phyloP scores from a whole-genome alignment of 2,797 vertebrate species.

The Somateria mollissima region DNA sequence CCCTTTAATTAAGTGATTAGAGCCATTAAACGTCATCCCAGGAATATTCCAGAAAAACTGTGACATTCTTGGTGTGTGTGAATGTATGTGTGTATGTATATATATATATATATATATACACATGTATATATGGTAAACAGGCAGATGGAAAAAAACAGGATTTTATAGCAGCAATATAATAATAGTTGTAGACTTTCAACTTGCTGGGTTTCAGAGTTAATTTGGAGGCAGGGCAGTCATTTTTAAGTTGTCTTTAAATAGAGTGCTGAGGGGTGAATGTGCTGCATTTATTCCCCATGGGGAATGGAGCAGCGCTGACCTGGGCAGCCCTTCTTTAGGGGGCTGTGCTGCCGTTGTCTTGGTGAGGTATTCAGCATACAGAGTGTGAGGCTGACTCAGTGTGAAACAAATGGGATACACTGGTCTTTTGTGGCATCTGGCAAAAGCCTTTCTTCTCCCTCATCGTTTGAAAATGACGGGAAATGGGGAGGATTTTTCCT shows the following conservation, averaged over 20 bases:
- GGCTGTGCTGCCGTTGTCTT: fast-evolving
- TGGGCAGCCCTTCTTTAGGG: neutral
- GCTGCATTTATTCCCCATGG: fast-evolving
- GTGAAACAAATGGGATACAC: neutral
- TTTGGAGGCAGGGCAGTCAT: neutral
- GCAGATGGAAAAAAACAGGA: neutral
- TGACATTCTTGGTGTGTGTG: neutral
- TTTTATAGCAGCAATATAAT: neutral
- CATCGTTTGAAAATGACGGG: neutral
- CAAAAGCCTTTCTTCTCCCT: neutral
- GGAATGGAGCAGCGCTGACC: neutral
- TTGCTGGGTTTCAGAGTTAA: constrained; percentile 5
- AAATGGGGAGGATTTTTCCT: neutral
- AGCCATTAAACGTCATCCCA: neutral
- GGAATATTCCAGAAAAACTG: neutral
- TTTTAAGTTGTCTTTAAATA: neutral
- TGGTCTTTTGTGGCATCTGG: neutral
- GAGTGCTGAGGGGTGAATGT: neutral
- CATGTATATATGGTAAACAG: neutral
- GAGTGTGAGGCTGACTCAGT: neutral
- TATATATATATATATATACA: too few species aligned
- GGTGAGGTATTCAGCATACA: neutral
- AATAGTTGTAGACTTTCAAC: neutral
- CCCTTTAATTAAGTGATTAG: neutral
- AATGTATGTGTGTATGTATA: too few species aligned